These are phyloP conservation scores for Drosophila seguyi DNA, from an alignment of 1,140 invertebrate species.

Conservation along the genomic window DNA sequence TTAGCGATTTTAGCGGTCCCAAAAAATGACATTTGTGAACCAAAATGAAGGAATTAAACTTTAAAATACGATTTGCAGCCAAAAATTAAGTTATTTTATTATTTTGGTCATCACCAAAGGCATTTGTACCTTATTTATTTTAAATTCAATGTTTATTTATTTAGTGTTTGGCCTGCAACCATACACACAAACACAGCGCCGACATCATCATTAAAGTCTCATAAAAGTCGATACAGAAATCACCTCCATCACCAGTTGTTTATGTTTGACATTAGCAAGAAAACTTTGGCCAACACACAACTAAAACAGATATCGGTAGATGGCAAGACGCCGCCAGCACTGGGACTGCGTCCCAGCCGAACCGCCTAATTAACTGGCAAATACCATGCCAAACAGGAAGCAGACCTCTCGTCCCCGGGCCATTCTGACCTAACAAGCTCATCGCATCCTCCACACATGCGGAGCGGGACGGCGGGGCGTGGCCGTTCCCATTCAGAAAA, in stretches of 20 bases:
- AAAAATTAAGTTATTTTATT: not conserved
- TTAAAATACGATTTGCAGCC: not conserved
- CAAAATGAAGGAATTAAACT: not conserved
- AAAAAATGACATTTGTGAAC: too few relatives aligned
- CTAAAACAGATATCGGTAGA: conserved; percentile 21
- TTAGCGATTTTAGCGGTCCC: not conserved
- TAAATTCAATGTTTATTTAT: not conserved
- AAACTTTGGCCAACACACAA: conserved; percentile 39
- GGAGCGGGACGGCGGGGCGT: not conserved
- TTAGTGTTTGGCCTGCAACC: not conserved
- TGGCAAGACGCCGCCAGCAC: conserved; percentile 3
- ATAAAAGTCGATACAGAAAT: conserved; percentile 46
- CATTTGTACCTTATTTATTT: not conserved
- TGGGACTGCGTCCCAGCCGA: conserved; percentile 34
- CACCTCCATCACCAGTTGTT: conserved; percentile 48
- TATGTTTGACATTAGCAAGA: conserved; percentile 60
- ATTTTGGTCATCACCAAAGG: not conserved
- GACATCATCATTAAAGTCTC: conserved; percentile 38
- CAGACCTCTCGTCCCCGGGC: conserved; percentile 31
- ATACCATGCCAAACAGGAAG: conserved; percentile 34
- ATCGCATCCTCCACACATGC: conserved; percentile 7
- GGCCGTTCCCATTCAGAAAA: conserved; percentile 55
- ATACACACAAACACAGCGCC: not conserved
- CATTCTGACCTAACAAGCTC: conserved; percentile 46
- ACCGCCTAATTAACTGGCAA: conserved; percentile 75